These are phyloP conservation scores for Gambusia yucatana DNA, from an alignment of 2,797 vertebrate species.

Conservation along the genomic window DNA sequence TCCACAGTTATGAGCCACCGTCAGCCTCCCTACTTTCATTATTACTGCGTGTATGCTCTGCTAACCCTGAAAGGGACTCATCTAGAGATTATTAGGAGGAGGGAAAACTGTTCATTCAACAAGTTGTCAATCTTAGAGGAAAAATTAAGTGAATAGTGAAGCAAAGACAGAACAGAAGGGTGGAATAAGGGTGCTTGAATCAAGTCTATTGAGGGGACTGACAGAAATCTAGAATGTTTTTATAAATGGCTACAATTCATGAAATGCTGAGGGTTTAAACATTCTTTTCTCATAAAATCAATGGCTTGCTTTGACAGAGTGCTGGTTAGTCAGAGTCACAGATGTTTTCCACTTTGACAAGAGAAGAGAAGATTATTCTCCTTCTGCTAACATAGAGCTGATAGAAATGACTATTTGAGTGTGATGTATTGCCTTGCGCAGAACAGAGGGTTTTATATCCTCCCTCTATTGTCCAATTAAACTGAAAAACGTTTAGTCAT, in stretches of 20 bases:
- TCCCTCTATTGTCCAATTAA: slow-evolving; percentile 7
- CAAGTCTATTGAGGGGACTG: slow-evolving; percentile 6
- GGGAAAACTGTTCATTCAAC: slow-evolving; percentile 37
- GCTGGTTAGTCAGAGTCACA: slow-evolving; percentile 10
- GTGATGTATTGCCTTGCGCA: background rate
- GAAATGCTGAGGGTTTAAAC: background rate
- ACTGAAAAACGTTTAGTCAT: slow-evolving; percentile 11
- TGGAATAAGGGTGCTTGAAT: slow-evolving; percentile 16
- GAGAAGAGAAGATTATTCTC: background rate
- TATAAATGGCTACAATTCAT: slow-evolving; percentile 7
- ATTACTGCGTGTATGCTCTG: slow-evolving; percentile 31
- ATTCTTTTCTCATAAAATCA: slow-evolving; percentile 22
- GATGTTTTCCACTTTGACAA: slow-evolving; percentile 18
- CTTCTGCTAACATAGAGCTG: slow-evolving; percentile 15
- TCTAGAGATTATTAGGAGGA: slow-evolving; percentile 38
- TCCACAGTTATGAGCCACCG: slow-evolving; percentile 25
- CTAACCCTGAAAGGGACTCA: slow-evolving; percentile 43
- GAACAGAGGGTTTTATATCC: background rate
- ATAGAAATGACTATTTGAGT: slow-evolving; percentile 4
- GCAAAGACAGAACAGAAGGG: slow-evolving; percentile 2
- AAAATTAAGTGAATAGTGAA: slow-evolving; percentile 24
- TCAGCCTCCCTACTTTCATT: slow-evolving; percentile 39
- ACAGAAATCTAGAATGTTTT: slow-evolving; percentile 1
- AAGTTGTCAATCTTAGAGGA: slow-evolving; percentile 39
- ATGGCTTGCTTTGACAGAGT: slow-evolving; percentile 32